Base-by-base conservation (phyloP, 2,113 vertebrate genomes). In the Gobiocypris rarus region DNA sequence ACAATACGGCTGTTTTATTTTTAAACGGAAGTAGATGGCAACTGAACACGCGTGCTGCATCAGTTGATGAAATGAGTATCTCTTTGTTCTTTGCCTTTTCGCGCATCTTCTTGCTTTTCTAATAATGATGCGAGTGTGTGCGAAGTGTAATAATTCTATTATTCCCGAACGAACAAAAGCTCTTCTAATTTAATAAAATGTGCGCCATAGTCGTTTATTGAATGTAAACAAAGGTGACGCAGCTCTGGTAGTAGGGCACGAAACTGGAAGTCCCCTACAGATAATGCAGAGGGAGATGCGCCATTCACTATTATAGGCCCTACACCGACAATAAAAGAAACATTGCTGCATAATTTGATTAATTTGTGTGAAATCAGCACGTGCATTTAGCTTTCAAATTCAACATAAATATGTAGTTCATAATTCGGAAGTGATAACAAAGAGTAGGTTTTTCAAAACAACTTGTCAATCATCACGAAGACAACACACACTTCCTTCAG, bases 61-160 rank as follows among this genome's bases (percentile, higher is more conserved):
- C 75, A 28, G 1, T 45, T 15, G 13, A 61, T 43, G 9, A 58
- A 78, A 43, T n/a, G 5, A 34, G 2, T 9, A 43, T 43, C 19
- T 78, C 76, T 78, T 78, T 78, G 76, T 61, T 78, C 76, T 77
- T 13, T 61, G 59, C 56, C 24, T 38, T 61, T 78, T 79, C 56
- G 38, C 76, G 76, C 56, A 15, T 10, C 17, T 45, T 76, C 31
- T 58, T 56, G 5, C 7, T 41, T 73, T 17, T 41, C 67, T 73
- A 48, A 24, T 73, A 48, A 24, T 48, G 41, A 26, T 45, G 70
- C n/a, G 5, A 14, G 70, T 26, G 10, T 15, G 26, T 71, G 19
- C 19, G 11, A 54, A 7, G 5, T 41, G 19, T 41, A 38, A 38
- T 38, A 38, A 19, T 59, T 9, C 3, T 61, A 11, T 28, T 9